Percentiles rank a stretch among this genome's conserved stretches.
phyloP scores from a whole-genome alignment of 2,888 invertebrate genomes.

The Pristionchus entomophagus region DNA sequence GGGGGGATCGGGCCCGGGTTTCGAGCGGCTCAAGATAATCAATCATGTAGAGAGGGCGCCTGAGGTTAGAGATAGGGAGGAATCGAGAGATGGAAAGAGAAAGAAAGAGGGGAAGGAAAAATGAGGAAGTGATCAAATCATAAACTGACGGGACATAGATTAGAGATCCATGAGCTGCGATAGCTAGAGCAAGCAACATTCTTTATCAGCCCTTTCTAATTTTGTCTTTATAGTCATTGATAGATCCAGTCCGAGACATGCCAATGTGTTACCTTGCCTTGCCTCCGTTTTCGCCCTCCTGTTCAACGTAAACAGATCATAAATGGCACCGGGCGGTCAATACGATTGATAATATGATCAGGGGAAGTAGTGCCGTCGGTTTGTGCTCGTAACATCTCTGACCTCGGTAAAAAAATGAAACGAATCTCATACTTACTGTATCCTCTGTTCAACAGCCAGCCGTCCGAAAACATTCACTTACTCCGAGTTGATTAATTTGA shows the following conservation, averaged over 20 bases:
- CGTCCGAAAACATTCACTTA: too few relatives aligned
- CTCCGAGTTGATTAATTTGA: too few relatives aligned
- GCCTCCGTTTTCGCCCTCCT: neutral
- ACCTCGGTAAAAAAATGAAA: too few relatives aligned
- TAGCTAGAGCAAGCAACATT: neutral
- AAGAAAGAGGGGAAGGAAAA: neutral
- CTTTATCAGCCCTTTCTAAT: too few relatives aligned
- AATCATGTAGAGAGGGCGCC: constrained; percentile 30
- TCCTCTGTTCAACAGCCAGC: too few relatives aligned
- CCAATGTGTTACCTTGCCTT: too few relatives aligned
- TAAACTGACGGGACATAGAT: constrained; percentile 22
- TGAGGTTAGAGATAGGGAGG: neutral
- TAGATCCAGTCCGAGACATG: too few relatives aligned
- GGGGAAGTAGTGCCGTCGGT: too few relatives aligned
- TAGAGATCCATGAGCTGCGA: neutral
- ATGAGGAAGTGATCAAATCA: constrained; percentile 27
- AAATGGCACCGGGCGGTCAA: constrained; percentile 3
- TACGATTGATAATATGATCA: neutral
- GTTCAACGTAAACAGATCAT: neutral
- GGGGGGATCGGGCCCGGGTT: neutral
- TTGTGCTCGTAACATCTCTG: too few relatives aligned
- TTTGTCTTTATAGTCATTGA: too few relatives aligned
- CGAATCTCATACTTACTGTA: too few relatives aligned
- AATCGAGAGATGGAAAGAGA: neutral
- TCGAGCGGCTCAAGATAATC: constrained; percentile 12